Evolutionary conservation across 2,797 vertebrate genomes (phyloP), one percentile per base, ranked within the genome.

Genomic region (Pseudopleuronectes americanus): DNA sequence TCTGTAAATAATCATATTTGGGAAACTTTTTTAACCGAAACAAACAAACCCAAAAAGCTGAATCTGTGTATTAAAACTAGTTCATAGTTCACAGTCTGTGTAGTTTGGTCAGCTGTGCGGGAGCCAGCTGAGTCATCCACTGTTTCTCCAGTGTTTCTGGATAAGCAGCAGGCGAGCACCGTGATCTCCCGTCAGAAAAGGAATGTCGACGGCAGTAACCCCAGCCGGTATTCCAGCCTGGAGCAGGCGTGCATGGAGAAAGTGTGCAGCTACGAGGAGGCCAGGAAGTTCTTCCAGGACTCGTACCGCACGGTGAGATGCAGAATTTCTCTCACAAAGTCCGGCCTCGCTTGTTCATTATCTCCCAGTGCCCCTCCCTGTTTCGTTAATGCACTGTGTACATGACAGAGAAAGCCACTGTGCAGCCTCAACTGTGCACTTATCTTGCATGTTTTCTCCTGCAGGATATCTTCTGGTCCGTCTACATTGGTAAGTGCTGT

Each of bases 381-480:
- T 49, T 48, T 24, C 8, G 54, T 58, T 31, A 31, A 6, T 33
- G n/a, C n/a, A 54, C 21, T 49, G 43, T 26, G 14, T 49, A 17
- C 33, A 26, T 65, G 5, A 36, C 8, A 36, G 36, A 38, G 24
- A 38, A 71, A 66, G 1, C 2, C 23, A 31, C 12, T 49, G 21
- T 53, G 45, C 22, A 5, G 17, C 66, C 47, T 23, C 1, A 45
- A 22, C 3, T 69, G 22, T 38, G 49, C 36, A 47, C 70, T 83
- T 9, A 83, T 14, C 31, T 17, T 3, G 1, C 41, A 2, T 22
- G 10, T 48, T 80, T 76, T 87, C 70, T 82, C 77, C 77, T 83
- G 9, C 82, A 95, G 94, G 94, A 95, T 59, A 93, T 95, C 76
- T 95, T 95, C 86, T 95, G 94, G 94, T 91, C 94, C 0, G 90